Percentiles rank a stretch among this genome's conserved stretches.
phyloP scores from a whole-genome alignment of 2,113 vertebrate genomes.

The Noctilio leporinus region DNA sequence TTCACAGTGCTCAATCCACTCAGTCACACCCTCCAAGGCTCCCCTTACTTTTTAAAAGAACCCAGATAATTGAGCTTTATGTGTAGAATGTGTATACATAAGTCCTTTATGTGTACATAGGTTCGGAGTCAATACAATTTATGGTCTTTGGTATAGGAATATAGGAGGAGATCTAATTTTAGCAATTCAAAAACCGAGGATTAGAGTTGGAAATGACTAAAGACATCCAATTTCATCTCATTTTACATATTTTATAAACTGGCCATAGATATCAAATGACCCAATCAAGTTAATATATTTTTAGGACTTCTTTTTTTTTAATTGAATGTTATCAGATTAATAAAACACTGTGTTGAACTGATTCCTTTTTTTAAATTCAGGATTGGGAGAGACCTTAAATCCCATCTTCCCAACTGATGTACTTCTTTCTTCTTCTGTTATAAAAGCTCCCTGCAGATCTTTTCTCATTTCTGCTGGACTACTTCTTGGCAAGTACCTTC shows the following conservation, averaged over 20 bases:
- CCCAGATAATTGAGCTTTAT: neutral
- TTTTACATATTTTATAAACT: conserved; percentile 13
- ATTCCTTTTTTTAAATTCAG: neutral
- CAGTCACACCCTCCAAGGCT: no score
- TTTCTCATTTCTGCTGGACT: neutral
- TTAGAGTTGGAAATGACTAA: neutral
- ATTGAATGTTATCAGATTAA: neutral
- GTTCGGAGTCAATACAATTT: neutral
- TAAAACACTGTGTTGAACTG: neutral
- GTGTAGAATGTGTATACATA: neutral
- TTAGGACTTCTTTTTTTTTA: neutral
- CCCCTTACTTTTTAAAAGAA: neutral
- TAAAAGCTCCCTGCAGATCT: neutral
- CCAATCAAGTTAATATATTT: neutral
- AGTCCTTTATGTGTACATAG: neutral
- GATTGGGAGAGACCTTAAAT: conserved; percentile 1
- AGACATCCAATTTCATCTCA: neutral
- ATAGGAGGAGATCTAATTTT: conserved; percentile 2
- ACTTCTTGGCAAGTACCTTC: neutral
- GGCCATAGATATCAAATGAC: neutral
- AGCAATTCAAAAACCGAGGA: conserved; percentile 4
- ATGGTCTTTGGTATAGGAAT: neutral
- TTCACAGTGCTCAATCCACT: no score
- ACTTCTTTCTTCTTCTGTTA: neutral
- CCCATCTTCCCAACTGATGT: neutral